Base-by-base conservation (phyloP, 2,113 vertebrate genomes). In the Cichladusa arquata region DNA sequence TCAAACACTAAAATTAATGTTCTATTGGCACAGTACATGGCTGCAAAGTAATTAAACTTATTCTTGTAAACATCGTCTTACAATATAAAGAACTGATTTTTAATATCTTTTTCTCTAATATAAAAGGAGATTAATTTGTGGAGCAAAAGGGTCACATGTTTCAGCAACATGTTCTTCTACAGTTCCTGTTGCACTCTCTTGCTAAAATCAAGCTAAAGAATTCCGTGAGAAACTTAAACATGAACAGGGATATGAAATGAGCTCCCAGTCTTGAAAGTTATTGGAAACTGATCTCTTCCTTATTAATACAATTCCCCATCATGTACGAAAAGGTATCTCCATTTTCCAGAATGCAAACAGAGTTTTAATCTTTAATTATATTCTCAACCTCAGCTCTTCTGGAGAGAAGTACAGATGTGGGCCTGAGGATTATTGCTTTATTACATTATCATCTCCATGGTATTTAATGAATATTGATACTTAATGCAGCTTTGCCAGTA, bases 361-460 rank as follows among this genome's bases (percentile, higher is more conserved):
- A 97, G 96, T 98, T 98, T 98, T 98, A 98, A 98, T 98, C 98
- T 98, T 98, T 98, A 98, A 98, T 98, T 98, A 98, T 79, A 98
- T 98, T 97, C 97, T 97, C 98, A 97, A 97, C 97, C 96, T 97
- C 93, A 93, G 38, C 97, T 96, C 97, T 98, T 97, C 97, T 96
- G 91, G 95, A 97, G 91, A 96, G 96, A 84, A 88, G 82, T 50
- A 92, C 38, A 81, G 88, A 95, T 86, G 82, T 60, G 94, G 97
- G 93, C 78, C 94, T 14, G 79, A 96, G 98, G 98, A 98, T 98
- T 98, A 98, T 93, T 96, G 72, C 97, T 98, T 98, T 98, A 98
- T 98, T 98, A 98, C 98, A 98, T 50, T 97, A 96, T 97, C 95
- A 97, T 98, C 98, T 98, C 97, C 22, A 34, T 62, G 97, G 98